Conservation (phyloP, 2,797 vertebrate genomes). For the Scolopax bukidnonensis region DNA sequence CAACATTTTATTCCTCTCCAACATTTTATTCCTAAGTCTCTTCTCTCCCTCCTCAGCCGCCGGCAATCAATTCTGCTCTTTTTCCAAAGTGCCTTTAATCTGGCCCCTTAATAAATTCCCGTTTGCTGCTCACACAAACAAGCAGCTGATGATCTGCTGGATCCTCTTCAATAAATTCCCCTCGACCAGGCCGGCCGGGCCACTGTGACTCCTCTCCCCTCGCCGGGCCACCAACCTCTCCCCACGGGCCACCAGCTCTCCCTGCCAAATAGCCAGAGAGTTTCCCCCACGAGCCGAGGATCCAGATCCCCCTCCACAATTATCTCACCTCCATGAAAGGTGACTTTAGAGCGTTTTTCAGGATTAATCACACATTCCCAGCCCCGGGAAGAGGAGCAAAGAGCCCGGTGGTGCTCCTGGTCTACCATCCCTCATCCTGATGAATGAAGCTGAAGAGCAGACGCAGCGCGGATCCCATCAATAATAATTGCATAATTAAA, state of each 20-base stretch:
- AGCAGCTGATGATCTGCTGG: background rate
- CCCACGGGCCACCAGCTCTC: background rate
- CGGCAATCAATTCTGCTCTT: background rate
- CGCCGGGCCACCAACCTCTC: rapidly evolving
- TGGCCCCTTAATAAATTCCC: background rate
- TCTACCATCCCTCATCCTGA: background rate
- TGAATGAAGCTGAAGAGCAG: background rate
- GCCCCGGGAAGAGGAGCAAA: background rate
- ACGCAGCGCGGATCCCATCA: background rate
- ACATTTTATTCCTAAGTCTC: background rate
- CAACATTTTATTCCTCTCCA: background rate
- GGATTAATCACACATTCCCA: background rate
- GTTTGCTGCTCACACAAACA: background rate
- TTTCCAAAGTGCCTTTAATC: background rate
- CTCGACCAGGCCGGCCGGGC: background rate
- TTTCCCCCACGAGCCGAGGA: background rate
- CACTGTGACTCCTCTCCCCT: background rate
- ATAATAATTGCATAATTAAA: background rate
- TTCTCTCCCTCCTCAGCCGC: background rate
- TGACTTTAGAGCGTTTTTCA: background rate
- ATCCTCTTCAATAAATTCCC: background rate
- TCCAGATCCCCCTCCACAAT: background rate
- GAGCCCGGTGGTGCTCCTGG: background rate
- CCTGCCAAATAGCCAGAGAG: background rate
- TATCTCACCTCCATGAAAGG: background rate